Conservation (phyloP, 2,113 vertebrate species). For the human region GRCh38 chr13:108005001-108005500, state of each 20-base stretch:
- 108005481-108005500: conserved; percentile 35
- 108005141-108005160: conserved; percentile 31
- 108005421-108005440: conserved; percentile 54
- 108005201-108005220: neutral
- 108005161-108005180: conserved; percentile 41
- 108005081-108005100: conserved; percentile 36
- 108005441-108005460: conserved; percentile 66
- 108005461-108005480: conserved; percentile 65
- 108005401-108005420: conserved; percentile 54
- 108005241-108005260: conserved; percentile 52
- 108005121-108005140: conserved; percentile 48
- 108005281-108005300: conserved; percentile 51
- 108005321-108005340: conserved; percentile 48
- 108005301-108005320: conserved; percentile 66
- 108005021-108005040: neutral
- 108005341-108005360: conserved; percentile 49
- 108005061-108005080: conserved; percentile 24
- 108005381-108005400: conserved; percentile 72
- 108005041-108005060: neutral
- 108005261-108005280: conserved; percentile 37
- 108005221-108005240: conserved; percentile 26
- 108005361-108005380: conserved; percentile 58
- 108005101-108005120: conserved; percentile 20
- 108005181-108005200: neutral
- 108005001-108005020: neutral